phyloP scores from a whole-genome alignment of 2,888 invertebrate genomes.

The Aphidoletes aphidimyza region DNA sequence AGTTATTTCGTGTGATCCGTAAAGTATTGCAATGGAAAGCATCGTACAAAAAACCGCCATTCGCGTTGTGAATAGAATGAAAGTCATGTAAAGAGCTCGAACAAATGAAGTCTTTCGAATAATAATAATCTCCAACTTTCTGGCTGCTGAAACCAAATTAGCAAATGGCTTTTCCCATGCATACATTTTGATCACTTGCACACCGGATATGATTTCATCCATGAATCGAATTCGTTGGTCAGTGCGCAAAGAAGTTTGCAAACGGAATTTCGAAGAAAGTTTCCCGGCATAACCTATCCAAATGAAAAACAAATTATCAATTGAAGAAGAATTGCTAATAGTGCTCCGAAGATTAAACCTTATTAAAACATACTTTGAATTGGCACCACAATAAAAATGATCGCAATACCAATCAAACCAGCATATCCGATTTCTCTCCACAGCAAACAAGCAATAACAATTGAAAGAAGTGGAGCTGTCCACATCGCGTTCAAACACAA shows the following conservation, averaged over 20 bases:
- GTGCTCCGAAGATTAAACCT: neutral
- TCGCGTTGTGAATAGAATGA: slow-evolving; percentile 84
- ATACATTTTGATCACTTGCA: slow-evolving; percentile 73
- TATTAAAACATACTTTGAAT: slow-evolving; percentile 73
- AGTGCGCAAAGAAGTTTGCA: slow-evolving; percentile 71
- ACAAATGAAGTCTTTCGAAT: slow-evolving; percentile 73
- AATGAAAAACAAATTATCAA: neutral
- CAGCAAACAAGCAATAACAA: slow-evolving; percentile 77
- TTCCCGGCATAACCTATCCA: slow-evolving; percentile 81
- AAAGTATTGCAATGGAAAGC: slow-evolving; percentile 73
- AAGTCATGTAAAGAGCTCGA: slow-evolving; percentile 76
- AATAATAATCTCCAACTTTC: slow-evolving; percentile 72
- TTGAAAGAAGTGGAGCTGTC: slow-evolving; percentile 77
- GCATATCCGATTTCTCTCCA: slow-evolving; percentile 75
- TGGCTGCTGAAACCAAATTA: slow-evolving; percentile 71
- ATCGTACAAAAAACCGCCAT: slow-evolving; percentile 81
- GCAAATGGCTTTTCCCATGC: slow-evolving; percentile 91
- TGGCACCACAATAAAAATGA: slow-evolving; percentile 78
- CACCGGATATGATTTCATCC: slow-evolving; percentile 78
- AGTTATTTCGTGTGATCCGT: slow-evolving; percentile 72
- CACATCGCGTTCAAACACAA: slow-evolving; percentile 82
- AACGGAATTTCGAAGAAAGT: slow-evolving; percentile 64
- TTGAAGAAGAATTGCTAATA: neutral
- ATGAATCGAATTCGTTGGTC: slow-evolving; percentile 81
- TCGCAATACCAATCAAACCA: slow-evolving; percentile 76